Percentiles rank a stretch among this genome's conserved stretches.
Conservation (phyloP, 2,113 vertebrate genomes). For the Corvus cornix region DNA sequence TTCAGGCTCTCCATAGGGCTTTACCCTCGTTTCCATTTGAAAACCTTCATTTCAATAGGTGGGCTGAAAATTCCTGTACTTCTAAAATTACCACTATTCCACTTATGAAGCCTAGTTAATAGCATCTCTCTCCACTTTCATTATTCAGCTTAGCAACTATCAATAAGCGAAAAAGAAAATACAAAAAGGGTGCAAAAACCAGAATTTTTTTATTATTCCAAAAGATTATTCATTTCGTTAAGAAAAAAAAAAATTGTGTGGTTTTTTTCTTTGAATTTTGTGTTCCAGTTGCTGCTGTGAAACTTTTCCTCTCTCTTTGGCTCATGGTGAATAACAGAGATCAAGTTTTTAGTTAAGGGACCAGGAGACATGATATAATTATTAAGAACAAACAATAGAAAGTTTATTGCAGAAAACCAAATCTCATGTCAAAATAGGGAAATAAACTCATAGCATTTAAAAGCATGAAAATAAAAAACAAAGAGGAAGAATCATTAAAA, state of each 20-base stretch:
- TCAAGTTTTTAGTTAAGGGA: not conserved
- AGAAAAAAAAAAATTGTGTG: not conserved
- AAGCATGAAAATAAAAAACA: not conserved
- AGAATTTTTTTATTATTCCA: slow-evolving; percentile 15
- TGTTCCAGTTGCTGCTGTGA: not conserved
- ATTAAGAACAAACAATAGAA: not conserved
- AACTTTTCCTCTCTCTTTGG: not conserved
- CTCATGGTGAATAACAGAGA: not conserved
- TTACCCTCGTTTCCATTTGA: not conserved
- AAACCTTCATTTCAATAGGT: not conserved
- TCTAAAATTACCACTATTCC: not conserved
- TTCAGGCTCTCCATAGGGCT: not conserved
- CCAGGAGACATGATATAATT: not conserved
- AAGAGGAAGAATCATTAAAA: not conserved
- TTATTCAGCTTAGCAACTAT: not conserved
- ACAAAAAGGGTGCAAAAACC: slow-evolving; percentile 11
- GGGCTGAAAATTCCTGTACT: not conserved
- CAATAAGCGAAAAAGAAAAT: not conserved
- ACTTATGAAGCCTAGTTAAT: not conserved
- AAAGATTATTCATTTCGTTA: not conserved
- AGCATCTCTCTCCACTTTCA: not conserved
- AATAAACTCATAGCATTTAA: not conserved
- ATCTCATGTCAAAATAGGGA: not conserved
- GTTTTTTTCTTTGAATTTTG: not conserved
- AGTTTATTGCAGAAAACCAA: not conserved